These are phyloP conservation scores for Notospermus geniculatus DNA, from an alignment of 1,140 invertebrate genomes.

Conservation along the genomic window DNA sequence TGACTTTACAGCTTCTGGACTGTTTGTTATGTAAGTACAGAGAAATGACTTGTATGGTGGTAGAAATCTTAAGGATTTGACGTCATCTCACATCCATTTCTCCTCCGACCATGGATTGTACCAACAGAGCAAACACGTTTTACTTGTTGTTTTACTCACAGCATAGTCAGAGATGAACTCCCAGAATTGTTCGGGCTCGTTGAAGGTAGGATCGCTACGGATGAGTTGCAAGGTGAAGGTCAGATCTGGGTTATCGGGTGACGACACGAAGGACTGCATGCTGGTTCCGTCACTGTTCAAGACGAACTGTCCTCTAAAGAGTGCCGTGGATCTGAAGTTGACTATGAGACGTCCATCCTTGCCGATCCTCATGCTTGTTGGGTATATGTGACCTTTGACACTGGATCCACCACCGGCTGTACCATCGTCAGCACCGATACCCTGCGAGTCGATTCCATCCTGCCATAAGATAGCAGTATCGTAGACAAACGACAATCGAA, in stretches of 20 bases:
- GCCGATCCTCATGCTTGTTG: conserved; percentile 50
- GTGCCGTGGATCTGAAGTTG: conserved; percentile 49
- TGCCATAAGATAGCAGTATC: conserved; percentile 56
- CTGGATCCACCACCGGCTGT: background rate
- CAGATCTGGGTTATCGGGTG: conserved; percentile 41
- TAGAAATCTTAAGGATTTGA: no score
- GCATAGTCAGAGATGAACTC: conserved; percentile 52
- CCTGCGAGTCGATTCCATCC: conserved; percentile 47
- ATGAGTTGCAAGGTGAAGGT: conserved; percentile 48
- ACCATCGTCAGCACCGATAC: conserved; percentile 42
- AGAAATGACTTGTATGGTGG: no score
- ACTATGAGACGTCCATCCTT: conserved; percentile 51
- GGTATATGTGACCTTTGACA: conserved; percentile 46
- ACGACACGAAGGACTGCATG: conserved; percentile 43
- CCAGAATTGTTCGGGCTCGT: conserved; percentile 53
- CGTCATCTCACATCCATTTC: no score
- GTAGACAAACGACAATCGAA: conserved; percentile 55
- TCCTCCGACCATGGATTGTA: no score
- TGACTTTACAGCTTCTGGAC: no score
- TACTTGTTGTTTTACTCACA: no score
- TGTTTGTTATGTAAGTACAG: no score
- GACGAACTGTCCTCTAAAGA: conserved; percentile 55
- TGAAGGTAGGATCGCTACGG: conserved; percentile 45
- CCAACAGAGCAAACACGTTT: no score
- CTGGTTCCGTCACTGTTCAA: conserved; percentile 31